Conservation (phyloP, 2,113 vertebrate genomes). For the Indicator maculatus region DNA sequence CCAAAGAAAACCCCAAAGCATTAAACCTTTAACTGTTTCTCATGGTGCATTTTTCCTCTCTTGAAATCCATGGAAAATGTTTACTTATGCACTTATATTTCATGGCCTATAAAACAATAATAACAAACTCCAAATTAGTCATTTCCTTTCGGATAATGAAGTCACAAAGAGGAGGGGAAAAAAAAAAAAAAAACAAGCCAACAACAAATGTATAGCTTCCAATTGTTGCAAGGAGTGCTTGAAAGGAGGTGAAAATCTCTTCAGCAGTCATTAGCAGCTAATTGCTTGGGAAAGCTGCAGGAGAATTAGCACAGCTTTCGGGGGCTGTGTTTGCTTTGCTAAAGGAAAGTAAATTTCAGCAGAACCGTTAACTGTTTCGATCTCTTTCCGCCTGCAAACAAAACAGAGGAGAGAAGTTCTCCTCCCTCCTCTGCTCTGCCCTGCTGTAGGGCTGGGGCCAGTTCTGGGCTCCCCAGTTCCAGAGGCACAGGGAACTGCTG, state of each 20-base stretch:
- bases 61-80: slow-evolving; percentile 25
- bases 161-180: slow-evolving; percentile 44
- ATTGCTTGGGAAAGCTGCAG: slow-evolving; percentile 54
- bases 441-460: too few species aligned
- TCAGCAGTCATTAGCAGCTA: slow-evolving; percentile 46
- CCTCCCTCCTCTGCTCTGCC: too few species aligned
- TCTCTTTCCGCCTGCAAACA: neutral
- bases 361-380: slow-evolving; percentile 24
- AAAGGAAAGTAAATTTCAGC: neutral
- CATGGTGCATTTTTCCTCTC: neutral
- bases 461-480: too few species aligned
- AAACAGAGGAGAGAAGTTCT: neutral
- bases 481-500: too few species aligned
- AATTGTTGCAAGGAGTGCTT: slow-evolving; percentile 46
- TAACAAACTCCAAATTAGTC: slow-evolving; percentile 57
- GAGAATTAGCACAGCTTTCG: slow-evolving; percentile 1
- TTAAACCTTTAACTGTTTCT: neutral
- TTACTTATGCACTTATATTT: slow-evolving; percentile 51
- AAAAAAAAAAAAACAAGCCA: neutral
- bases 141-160: slow-evolving; percentile 60
- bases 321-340: neutral
- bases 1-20: neutral
- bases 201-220: slow-evolving; percentile 35
- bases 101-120: slow-evolving; percentile 65
- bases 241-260: slow-evolving; percentile 50